Percentiles rank a stretch among this genome's conserved stretches.
These are phyloP conservation scores for Crotophaga sulcirostris DNA, from an alignment of 2,113 vertebrate species.

Conservation along the genomic window DNA sequence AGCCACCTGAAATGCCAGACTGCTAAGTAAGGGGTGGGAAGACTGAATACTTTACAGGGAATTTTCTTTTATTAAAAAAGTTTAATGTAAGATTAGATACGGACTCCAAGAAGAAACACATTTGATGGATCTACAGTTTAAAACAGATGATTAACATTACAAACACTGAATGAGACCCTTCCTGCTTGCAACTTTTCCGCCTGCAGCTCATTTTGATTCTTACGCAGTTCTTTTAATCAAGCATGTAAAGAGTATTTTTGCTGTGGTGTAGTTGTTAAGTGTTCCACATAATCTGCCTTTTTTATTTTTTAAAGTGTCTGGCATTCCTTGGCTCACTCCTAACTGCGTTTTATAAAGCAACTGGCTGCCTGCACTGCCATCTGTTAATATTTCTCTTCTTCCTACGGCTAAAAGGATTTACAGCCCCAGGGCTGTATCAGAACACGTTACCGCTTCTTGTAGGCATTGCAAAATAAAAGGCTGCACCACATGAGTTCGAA, in stretches of 20 bases:
- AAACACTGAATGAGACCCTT: not conserved
- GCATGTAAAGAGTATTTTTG: not conserved
- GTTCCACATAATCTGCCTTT: not conserved
- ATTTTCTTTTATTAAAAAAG: not conserved
- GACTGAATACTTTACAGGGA: not conserved
- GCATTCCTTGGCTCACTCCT: constrained; percentile 20
- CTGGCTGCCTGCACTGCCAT: not conserved
- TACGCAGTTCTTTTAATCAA: not conserved
- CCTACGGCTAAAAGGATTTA: constrained; percentile 1
- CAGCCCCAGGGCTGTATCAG: not conserved
- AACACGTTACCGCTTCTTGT: not conserved
- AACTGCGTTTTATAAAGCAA: not conserved
- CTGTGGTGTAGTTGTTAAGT: not conserved
- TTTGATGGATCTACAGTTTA: not conserved
- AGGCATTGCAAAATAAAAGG: not conserved
- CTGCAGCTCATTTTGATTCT: not conserved
- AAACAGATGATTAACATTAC: not conserved
- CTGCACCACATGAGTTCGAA: accelerated
- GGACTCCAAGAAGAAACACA: not conserved
- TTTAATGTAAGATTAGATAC: not conserved
- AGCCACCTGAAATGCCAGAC: not conserved
- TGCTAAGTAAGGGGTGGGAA: not conserved
- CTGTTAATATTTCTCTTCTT: constrained; percentile 9
- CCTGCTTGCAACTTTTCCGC: not conserved
- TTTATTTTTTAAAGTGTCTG: constrained; percentile 5